Evolutionary conservation across 2,888 invertebrate species (phyloP).

Genomic region (Sphaeridia pumilis): DNA sequence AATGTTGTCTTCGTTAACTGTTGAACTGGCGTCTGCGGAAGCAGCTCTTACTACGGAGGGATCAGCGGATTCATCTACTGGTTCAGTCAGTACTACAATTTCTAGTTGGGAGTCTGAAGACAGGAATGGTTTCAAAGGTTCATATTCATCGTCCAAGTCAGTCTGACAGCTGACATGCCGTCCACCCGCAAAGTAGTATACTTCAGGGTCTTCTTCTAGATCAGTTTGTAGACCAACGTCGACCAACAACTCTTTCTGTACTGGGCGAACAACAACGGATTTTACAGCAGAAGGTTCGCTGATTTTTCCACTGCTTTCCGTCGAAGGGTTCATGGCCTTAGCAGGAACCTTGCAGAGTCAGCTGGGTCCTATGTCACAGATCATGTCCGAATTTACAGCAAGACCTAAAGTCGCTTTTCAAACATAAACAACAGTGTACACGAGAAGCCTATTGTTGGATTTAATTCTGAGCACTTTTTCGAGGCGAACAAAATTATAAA

Average conservation of each 20-base stretch:
- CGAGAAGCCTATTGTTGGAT: too few relatives aligned
- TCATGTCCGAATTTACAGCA: too few relatives aligned
- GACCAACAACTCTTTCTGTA: constrained; percentile 1
- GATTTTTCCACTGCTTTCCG: background rate
- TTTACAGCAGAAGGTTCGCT: background rate
- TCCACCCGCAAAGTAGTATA: constrained; percentile 34
- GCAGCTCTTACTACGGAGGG: background rate
- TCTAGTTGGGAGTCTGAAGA: constrained; percentile 23
- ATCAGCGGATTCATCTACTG: background rate
- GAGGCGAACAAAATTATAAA: too few relatives aligned
- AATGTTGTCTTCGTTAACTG: background rate
- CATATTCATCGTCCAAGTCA: constrained; percentile 29
- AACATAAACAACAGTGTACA: too few relatives aligned
- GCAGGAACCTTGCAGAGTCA: too few relatives aligned
- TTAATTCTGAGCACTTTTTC: too few relatives aligned
- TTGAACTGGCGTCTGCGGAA: background rate
- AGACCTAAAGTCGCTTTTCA: too few relatives aligned
- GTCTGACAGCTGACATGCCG: constrained; percentile 32
- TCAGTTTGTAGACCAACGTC: constrained; percentile 29
- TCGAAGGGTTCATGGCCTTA: too few relatives aligned
- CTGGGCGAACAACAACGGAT: background rate
- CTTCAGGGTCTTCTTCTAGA: constrained; percentile 33
- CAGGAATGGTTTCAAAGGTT: constrained; percentile 22
- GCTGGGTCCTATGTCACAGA: too few relatives aligned
- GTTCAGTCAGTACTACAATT: constrained; percentile 23